Percentiles rank a stretch among this genome's conserved stretches.
These are phyloP conservation scores for Dascillus cervinus DNA, from an alignment of 2,888 invertebrate genomes.

Conservation along the genomic window DNA sequence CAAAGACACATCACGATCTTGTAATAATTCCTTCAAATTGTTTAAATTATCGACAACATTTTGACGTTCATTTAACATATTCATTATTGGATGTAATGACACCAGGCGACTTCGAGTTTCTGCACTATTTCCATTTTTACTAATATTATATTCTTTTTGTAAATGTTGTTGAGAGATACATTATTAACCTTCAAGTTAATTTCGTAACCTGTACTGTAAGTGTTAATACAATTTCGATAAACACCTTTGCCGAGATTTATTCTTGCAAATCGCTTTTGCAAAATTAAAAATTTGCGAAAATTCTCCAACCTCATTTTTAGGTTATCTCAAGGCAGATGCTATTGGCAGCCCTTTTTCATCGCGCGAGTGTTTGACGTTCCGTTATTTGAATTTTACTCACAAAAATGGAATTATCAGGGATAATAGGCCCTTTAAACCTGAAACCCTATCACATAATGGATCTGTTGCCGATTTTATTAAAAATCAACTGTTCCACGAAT, in stretches of 20 bases:
- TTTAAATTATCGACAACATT: conserved; percentile 53
- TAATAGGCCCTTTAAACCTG: not conserved
- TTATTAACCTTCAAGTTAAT: conserved; percentile 29
- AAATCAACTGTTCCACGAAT: conserved; percentile 13
- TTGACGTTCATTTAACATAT: conserved; percentile 51
- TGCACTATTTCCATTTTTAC: conserved; percentile 10
- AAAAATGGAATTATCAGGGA: not conserved
- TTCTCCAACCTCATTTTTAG: no score
- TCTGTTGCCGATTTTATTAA: conserved; percentile 21
- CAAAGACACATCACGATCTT: conserved; percentile 58
- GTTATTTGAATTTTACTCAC: no score
- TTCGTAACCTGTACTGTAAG: no score
- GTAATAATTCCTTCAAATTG: conserved; percentile 55
- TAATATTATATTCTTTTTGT: conserved; percentile 27
- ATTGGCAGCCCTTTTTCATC: no score
- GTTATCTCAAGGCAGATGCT: no score
- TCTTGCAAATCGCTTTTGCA: no score
- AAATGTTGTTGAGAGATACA: conserved; percentile 29
- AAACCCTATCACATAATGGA: conserved; percentile 12
- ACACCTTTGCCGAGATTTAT: no score
- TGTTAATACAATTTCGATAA: no score
- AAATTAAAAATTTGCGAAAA: no score
- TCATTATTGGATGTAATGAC: conserved; percentile 51
- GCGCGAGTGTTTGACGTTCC: no score
- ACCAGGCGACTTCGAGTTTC: conserved; percentile 20